Base-by-base conservation (phyloP, 2,888 invertebrate genomes). In the Tetranychus truncatus region DNA sequence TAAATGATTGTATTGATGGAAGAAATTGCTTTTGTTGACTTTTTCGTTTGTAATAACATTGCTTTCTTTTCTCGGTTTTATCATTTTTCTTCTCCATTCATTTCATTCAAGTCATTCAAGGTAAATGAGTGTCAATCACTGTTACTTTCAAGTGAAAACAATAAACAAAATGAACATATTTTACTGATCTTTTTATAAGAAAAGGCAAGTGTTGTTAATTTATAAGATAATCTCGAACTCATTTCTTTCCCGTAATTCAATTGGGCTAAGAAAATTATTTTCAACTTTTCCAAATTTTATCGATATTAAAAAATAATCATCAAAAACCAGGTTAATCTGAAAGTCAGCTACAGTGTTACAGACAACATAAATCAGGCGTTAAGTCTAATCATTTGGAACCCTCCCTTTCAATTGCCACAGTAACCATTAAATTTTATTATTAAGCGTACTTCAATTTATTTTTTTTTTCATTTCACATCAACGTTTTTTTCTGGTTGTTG, bases 381-480 rank as follows among this genome's bases (percentile, higher is more conserved):
- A 55, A 55, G 55, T 55, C 55, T 55, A 55, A 55, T 55, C 55
- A 55, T 15, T 55, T 55, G 55, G 55, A 55, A 55, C 55, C 55
- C 55, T 55, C 55, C 55, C 55, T 55, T 55, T 55, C 55, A 55
- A 55, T 55, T 55, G 55, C 55, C 55, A 55, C 55, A 55, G 55
- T 55, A 55, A 55, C 9, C 55, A 55, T 55, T 55, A 55, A 55
- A 55, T 55, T 55, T 9, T 55, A 55, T 55, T 15, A 55, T 55
- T 15, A 55, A 15, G 55, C 55, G 9, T 55, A 15, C 15, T 55
- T 55, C 55, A 55, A 55, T 15, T 55, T 15, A 15, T 55, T 55
- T 55, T 55, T 55, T 24, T 55, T 3, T 15, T 55, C 55, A 15
- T 15, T 55, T 55, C 55, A 55, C 11, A 15, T 9, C 9, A 15